Base-by-base conservation (phyloP, 2,888 invertebrate genomes). In the Oligia strigilis region DNA sequence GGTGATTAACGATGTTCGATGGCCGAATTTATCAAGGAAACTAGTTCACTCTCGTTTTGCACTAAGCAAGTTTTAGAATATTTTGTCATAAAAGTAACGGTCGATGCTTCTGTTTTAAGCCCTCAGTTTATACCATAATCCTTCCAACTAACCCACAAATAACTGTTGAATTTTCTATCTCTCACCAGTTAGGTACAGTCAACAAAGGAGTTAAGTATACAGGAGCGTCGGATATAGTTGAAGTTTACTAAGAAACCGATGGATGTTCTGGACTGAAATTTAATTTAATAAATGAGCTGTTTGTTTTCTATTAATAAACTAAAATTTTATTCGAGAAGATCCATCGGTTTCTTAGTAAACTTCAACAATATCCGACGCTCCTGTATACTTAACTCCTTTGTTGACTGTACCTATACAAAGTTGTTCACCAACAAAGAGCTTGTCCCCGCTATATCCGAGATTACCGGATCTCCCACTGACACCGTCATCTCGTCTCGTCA, bases 391-490 rank as follows among this genome's bases (percentile, higher is more conserved):
- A n/a, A n/a, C n/a, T n/a, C n/a, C n/a, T n/a, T n/a, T n/a, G n/a
- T n/a, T n/a, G n/a, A n/a, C n/a, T n/a, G n/a, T n/a, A 11, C 5
- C 23, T 40, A 11, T 49, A 49, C 60, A 71, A 79, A 77, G 75
- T 73, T 64, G 66, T 74, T 80, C 69, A 49, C 17, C 29, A 78
- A 78, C 75, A 82, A 78, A 80, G 80, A 86, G 67, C 77, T 86
- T 74, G 82, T 87, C 83, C 78, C 65, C 75, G 75, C 72, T 76
- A 82, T 78, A 85, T 89, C 86, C 87, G 75, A 89, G 90, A 92
- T 92, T 92, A 92, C 87, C 82, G 66, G 86, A 85, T 87, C 87
- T 88, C 89, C 87, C 83, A 88, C 79, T 90, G 91, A 91, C 91
- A 90, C 89, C 77, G 90, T 91, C 91, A 88, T 89, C 71, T 46